Evolutionary conservation across 2,797 vertebrate genomes (phyloP).

Genomic region (Lutjanus campechanus): DNA sequence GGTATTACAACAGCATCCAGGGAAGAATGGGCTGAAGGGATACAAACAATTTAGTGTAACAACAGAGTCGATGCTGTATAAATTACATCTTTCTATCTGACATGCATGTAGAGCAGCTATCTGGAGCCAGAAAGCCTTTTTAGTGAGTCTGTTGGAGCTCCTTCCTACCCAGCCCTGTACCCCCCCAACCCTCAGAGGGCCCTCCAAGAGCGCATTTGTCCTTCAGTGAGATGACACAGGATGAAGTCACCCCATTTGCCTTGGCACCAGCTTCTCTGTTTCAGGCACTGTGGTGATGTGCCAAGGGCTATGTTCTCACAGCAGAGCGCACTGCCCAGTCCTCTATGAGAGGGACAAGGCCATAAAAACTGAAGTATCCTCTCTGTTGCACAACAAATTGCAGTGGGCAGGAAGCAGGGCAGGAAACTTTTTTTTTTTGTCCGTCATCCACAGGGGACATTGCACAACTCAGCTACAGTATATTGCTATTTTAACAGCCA

Average conservation of each 20-base stretch:
- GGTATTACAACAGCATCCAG: neutral
- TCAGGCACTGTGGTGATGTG: conserved; percentile 51
- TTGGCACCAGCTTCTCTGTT: conserved; percentile 64
- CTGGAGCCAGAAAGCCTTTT: conserved; percentile 41
- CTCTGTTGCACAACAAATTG: conserved; percentile 42
- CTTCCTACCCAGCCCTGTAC: neutral
- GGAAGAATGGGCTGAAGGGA: neutral
- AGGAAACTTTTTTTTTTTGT: conserved; percentile 13
- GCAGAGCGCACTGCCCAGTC: conserved; percentile 45
- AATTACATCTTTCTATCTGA: neutral
- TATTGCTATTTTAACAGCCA: neutral
- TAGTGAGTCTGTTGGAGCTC: conserved; percentile 7
- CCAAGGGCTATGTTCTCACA: conserved; percentile 68
- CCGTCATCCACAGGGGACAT: neutral
- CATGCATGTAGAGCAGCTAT: neutral
- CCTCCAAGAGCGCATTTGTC: conserved; percentile 59
- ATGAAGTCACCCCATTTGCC: conserved; percentile 77
- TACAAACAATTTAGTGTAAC: neutral
- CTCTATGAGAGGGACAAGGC: conserved; percentile 47
- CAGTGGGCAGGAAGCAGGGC: neutral
- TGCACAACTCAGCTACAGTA: neutral
- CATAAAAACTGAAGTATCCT: conserved; percentile 55
- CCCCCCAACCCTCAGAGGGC: conserved; percentile 21
- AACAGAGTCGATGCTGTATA: neutral
- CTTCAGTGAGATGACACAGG: conserved; percentile 69